Percentiles rank a stretch among this genome's conserved stretches.
Evolutionary conservation across 2,113 vertebrate genomes (phyloP).

Genomic region (Epinephelus cyanopodus): DNA sequence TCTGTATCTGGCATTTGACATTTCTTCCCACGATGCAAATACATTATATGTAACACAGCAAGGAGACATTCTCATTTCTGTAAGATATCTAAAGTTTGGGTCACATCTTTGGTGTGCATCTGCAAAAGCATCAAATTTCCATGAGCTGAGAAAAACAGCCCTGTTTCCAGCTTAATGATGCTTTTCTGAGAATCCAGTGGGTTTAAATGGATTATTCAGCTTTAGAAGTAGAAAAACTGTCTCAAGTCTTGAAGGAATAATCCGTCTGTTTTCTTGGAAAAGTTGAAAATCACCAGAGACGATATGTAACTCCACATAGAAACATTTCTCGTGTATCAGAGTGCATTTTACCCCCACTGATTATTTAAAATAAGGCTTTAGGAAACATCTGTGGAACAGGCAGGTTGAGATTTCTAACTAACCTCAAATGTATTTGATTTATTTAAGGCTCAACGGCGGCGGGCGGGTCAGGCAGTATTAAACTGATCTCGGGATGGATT

Average conservation of each 20-base stretch:
- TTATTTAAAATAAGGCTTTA: background rate
- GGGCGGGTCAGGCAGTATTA: background rate
- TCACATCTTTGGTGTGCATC: background rate
- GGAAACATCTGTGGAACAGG: background rate
- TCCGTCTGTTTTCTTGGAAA: background rate
- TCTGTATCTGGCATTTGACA: background rate
- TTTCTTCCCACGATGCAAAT: background rate
- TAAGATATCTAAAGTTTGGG: background rate
- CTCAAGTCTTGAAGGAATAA: background rate
- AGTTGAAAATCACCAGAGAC: background rate
- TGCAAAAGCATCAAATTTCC: background rate
- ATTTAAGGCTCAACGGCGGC: slow-evolving; percentile 9
- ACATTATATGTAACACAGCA: background rate
- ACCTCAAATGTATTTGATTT: slow-evolving; percentile 7
- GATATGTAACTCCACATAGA: background rate
- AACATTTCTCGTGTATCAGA: background rate
- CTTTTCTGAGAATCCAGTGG: background rate
- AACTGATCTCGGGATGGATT: slow-evolving; percentile 29
- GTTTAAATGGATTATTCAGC: background rate
- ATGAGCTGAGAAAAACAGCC: background rate
- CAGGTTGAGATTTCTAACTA: background rate
- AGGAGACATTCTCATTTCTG: background rate
- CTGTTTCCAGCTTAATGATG: background rate
- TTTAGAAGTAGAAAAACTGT: background rate
- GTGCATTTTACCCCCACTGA: background rate